A percentile compares a stretch with the other conserved stretches of the same genome.
Conservation (phyloP, 2,797 vertebrate genomes). For the Pangasius djambal region DNA sequence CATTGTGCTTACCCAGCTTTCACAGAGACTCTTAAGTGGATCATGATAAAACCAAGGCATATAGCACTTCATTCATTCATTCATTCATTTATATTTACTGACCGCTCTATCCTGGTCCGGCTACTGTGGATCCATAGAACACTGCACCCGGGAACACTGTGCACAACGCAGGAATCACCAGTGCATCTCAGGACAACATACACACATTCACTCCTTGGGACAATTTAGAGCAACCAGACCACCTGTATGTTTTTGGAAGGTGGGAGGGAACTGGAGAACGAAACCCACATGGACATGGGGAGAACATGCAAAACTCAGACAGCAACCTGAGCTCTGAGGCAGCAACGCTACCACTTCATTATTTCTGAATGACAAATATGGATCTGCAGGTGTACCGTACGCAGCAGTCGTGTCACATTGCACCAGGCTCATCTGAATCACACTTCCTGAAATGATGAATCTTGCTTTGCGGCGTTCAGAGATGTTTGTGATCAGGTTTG, state of each 20-base stretch:
- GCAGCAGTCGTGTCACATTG: conserved; percentile 8
- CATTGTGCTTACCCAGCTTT: not conserved
- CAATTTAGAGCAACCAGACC: not conserved
- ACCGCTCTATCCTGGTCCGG: not conserved
- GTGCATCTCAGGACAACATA: not conserved
- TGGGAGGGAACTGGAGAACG: not conserved
- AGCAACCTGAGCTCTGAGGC: not conserved
- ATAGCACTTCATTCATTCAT: not conserved
- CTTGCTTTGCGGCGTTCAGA: not conserved
- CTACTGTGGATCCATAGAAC: too few relatives aligned
- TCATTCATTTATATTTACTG: not conserved
- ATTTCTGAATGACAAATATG: conserved; percentile 38
- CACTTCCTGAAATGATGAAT: conserved; percentile 5
- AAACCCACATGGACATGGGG: not conserved
- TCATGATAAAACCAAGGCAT: not conserved
- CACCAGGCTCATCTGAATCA: not conserved
- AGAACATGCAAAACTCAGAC: conserved; percentile 1
- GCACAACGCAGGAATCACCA: not conserved
- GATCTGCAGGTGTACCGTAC: not conserved
- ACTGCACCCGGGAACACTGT: not conserved
- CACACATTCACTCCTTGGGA: not conserved
- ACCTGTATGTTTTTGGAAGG: not conserved
- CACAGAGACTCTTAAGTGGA: not conserved
- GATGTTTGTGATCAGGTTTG: not conserved
- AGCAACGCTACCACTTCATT: conserved; percentile 42